Conservation (phyloP, 2,888 invertebrate species). For the Lamproptera curius region DNA sequence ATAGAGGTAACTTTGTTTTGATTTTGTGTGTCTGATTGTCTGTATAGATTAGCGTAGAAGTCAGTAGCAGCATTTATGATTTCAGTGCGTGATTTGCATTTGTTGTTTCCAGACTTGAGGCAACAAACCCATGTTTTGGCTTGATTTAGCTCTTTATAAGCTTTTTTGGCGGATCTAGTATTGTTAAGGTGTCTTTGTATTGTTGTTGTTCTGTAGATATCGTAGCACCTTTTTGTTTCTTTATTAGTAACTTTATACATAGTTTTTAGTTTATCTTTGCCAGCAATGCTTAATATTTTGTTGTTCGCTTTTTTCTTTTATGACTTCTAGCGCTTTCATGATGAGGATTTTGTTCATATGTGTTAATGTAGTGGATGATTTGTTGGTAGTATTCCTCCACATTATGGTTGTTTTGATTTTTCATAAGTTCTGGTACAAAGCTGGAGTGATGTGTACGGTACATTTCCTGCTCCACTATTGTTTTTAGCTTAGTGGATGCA, state of each 20-base stretch:
- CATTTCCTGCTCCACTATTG: background rate
- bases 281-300: background rate
- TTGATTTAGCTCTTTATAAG: too few relatives aligned
- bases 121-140: slow-evolving; percentile 18
- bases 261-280: background rate
- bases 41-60: slow-evolving; percentile 22
- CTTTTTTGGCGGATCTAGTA: slow-evolving; percentile 5
- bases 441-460: too few relatives aligned
- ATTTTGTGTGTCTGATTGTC: slow-evolving; percentile 11
- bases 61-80: slow-evolving; percentile 24
- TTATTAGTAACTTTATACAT: background rate
- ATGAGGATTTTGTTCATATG: background rate
- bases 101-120: slow-evolving; percentile 12
- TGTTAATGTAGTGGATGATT: slow-evolving; percentile 2
- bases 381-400: slow-evolving; percentile 2
- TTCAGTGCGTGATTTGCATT: slow-evolving; percentile 16
- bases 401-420: background rate
- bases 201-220: background rate
- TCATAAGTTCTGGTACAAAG: slow-evolving; percentile 3
- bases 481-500: background rate
- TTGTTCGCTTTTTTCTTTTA: slow-evolving; percentile 3
- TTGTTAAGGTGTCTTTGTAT: slow-evolving; percentile 1
- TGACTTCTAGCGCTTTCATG: background rate
- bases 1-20: background rate
- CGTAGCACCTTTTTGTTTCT: slow-evolving; percentile 4